Evolutionary conservation across 2,888 invertebrate genomes (phyloP).

Genomic region (Podotricha telesiphe): DNA sequence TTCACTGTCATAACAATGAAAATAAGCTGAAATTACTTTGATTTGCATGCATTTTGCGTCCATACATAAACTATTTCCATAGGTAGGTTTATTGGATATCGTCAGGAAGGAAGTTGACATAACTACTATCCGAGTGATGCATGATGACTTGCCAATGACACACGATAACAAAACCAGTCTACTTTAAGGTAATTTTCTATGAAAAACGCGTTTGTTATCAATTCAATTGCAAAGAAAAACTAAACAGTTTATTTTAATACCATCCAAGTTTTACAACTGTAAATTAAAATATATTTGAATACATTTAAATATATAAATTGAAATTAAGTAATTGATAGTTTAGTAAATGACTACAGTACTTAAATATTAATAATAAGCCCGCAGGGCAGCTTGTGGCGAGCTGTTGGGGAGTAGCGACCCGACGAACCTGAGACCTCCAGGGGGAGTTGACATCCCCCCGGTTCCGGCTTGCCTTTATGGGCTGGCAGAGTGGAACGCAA

Average conservation of each 20-base stretch:
- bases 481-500: too few species aligned
- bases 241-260: neutral
- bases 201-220: conserved; percentile 45
- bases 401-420: too few species aligned
- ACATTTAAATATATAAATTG: too few species aligned
- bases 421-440: too few species aligned
- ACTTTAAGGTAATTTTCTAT: conserved; percentile 45
- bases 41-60: neutral
- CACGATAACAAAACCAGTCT: conserved; percentile 42
- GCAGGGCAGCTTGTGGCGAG: too few species aligned
- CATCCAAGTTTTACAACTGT: neutral
- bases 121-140: conserved; percentile 40
- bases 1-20: too few species aligned
- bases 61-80: conserved; percentile 4
- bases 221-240: neutral
- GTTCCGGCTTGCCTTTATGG: too few species aligned
- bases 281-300: too few species aligned
- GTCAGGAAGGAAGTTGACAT: conserved; percentile 57
- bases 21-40: neutral
- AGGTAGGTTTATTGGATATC: neutral
- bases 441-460: too few species aligned
- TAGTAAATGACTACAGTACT: too few species aligned
- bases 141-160: conserved; percentile 42
- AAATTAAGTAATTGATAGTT: neutral
- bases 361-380: too few species aligned